Evolutionary conservation across 2,888 invertebrate species (phyloP).

Genomic region (Tolmerus cingulatus): DNA sequence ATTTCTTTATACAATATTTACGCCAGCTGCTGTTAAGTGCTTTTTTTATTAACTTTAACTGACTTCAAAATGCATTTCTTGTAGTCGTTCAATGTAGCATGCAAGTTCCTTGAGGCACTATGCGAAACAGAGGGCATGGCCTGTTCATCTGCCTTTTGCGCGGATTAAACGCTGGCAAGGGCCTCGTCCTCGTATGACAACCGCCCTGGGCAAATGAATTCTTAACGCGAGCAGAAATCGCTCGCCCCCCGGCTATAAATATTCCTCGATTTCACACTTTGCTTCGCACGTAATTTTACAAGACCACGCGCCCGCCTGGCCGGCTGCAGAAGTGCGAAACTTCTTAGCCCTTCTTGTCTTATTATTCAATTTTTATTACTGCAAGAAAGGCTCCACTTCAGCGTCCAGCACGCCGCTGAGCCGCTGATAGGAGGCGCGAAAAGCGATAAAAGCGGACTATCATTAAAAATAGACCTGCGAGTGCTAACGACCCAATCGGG

Average conservation of each 20-base stretch:
- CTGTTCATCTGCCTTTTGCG: background rate
- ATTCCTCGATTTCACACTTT: background rate
- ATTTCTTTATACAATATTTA: too few species aligned
- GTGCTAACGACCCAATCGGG: conserved; percentile 29
- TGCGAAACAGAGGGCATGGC: background rate
- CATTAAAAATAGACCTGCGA: conserved; percentile 12
- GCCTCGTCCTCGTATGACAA: background rate
- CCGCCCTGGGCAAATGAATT: background rate
- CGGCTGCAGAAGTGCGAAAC: background rate
- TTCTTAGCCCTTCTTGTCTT: background rate
- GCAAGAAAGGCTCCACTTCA: background rate
- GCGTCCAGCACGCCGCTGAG: background rate
- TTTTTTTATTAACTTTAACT: background rate
- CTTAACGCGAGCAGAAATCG: background rate
- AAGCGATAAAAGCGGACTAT: background rate
- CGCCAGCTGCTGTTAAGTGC: background rate
- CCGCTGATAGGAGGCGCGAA: background rate
- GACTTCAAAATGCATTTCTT: background rate
- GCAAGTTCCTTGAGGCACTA: background rate
- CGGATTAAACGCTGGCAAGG: background rate
- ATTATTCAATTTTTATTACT: background rate
- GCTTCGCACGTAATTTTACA: background rate
- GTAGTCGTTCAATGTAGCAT: background rate
- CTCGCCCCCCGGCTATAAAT: background rate
- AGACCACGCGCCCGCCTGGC: background rate